Evolutionary conservation across 2,113 vertebrate species (phyloP).

Genomic region (Cichladusa arquata): DNA sequence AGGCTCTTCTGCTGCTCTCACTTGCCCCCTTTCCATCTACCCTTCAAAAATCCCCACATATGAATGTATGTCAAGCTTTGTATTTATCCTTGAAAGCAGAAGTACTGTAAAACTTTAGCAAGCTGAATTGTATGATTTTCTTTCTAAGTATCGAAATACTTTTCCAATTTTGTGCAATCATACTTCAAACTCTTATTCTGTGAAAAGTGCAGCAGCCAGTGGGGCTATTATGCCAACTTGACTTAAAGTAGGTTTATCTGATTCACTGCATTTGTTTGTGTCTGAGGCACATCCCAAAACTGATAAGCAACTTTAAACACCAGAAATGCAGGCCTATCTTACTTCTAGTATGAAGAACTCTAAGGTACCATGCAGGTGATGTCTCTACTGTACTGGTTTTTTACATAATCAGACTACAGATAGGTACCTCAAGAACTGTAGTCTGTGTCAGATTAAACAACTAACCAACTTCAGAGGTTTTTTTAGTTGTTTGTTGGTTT

Average conservation of each 20-base stretch:
- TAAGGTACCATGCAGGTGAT: neutral
- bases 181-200: neutral
- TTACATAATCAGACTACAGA: neutral
- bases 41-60: rapidly evolving
- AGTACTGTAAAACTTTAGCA: neutral
- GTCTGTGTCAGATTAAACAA: neutral
- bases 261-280: neutral
- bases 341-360: neutral
- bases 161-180: neutral
- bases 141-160: neutral
- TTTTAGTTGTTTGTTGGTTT: neutral
- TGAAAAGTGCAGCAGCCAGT: neutral
- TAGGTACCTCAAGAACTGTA: neutral
- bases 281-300: neutral
- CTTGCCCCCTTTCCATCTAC: neutral
- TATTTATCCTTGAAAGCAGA: neutral
- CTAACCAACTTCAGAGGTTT: neutral
- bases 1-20: neutral
- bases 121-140: neutral
- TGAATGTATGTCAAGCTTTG: neutral
- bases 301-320: rapidly evolving
- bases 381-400: neutral
- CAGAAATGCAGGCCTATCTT: neutral
- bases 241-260: neutral
- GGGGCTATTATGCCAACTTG: neutral